Evolutionary conservation across 1,140 invertebrate genomes (phyloP), one percentile per base, ranked within the genome.

Genomic region (Pemphigus obesinymphae): DNA sequence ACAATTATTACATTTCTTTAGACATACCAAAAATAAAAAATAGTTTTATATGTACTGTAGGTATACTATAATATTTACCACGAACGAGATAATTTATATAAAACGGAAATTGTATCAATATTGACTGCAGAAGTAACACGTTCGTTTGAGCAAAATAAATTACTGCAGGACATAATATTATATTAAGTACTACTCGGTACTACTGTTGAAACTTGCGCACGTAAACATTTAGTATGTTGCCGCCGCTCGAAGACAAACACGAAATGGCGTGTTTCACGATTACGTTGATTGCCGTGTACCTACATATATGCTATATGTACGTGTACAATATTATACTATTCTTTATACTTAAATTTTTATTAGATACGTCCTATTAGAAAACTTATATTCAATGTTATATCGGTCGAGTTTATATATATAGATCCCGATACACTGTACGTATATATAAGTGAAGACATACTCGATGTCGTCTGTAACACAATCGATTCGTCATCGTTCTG

Each of bases 401-500:
- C n/a, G 61, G 29, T 63, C 7, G 29, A 63, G 34, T 34, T 63
- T 61, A 61, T 15, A 31, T 34, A 3, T 34, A 63, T 63, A 34
- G 34, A 63, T 63, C 34, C 31, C 34, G 26, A 17, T 20, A 20
- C 20, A 48, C 45, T 48, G 45, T 17, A n/a, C 17, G 23, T 15
- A 26, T 11, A 31, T 13, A 31, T 15, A 29, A 63, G 29, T 29
- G 66, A 68, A 43, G 34, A 68, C 37, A n/a, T n/a, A 45, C 37
- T 70, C 23, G 66, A 40, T 2, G 23, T 70, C 23, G 66, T 43
- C 11, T 17, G 66, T 10, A 37, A 55, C 31, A 76, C 31, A 58
- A 76, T 76, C 73, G 50, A 76, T 76, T 76, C 73, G 73, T 76
- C 73, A 55, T 37, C 20, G 73, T 55, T 2, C 20, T 4, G 10